phyloP scores from a whole-genome alignment of 2,113 vertebrate species.

The Callorhinus ursinus region DNA sequence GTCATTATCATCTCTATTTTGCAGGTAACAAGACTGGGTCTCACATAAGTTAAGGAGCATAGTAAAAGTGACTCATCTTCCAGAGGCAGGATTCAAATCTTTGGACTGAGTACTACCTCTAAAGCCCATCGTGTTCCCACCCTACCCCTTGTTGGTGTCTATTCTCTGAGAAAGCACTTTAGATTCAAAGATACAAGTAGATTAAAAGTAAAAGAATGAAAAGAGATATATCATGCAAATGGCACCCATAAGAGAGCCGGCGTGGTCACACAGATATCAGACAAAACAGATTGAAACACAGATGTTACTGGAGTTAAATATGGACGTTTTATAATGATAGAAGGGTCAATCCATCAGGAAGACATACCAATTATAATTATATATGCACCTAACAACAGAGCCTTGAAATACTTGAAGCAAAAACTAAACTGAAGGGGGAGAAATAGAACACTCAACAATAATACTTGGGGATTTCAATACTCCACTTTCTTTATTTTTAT shows the following conservation, averaged over 20 bases:
- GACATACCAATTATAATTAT: neutral
- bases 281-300: neutral
- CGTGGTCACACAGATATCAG: neutral
- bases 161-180: neutral
- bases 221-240: neutral
- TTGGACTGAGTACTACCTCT: too few species aligned
- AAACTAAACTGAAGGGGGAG: neutral
- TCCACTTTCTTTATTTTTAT: neutral
- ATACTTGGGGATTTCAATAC: neutral
- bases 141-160: too few species aligned
- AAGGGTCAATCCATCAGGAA: neutral
- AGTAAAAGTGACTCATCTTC: neutral
- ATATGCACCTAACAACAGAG: neutral
- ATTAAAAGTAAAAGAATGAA: neutral
- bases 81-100: neutral
- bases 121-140: neutral
- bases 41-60: neutral
- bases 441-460: neutral
- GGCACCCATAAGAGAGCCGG: neutral
- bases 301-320: neutral
- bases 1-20: neutral
- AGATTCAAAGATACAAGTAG: neutral
- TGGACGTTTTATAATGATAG: neutral
- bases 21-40: neutral
- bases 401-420: neutral